Evolutionary conservation across 2,797 vertebrate species (phyloP).

Genomic region (Hephaestus fuliginosus): DNA sequence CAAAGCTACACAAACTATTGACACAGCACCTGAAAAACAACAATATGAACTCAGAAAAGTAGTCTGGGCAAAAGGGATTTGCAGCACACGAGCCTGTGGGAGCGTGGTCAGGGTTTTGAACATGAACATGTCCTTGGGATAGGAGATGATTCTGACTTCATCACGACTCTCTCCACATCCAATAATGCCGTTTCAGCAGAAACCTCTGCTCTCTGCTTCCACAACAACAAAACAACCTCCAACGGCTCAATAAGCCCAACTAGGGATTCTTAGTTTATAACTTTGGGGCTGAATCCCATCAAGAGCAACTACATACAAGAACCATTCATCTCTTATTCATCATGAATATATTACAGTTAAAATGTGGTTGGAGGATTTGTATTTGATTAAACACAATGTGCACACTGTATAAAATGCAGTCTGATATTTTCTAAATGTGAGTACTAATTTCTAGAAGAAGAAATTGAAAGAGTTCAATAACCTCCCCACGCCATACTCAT

Average conservation of each 20-base stretch:
- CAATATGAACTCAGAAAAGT: slow-evolving; percentile 27
- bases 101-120: slow-evolving; percentile 37
- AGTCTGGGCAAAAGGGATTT: slow-evolving; percentile 29
- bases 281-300: slow-evolving; percentile 62
- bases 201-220: slow-evolving; percentile 41
- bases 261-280: slow-evolving; percentile 51
- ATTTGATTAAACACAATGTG: slow-evolving; percentile 32
- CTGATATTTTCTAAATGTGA: slow-evolving; percentile 20
- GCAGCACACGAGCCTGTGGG: slow-evolving; percentile 44
- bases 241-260: slow-evolving; percentile 48
- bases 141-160: slow-evolving; percentile 60
- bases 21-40: slow-evolving; percentile 35
- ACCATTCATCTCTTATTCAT: slow-evolving; percentile 39
- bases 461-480: background rate
- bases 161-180: slow-evolving; percentile 66
- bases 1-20: slow-evolving; percentile 38
- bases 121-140: slow-evolving; percentile 71
- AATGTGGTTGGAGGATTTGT: slow-evolving; percentile 25
- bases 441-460: slow-evolving; percentile 14
- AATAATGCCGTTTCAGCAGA: slow-evolving; percentile 64
- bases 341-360: slow-evolving; percentile 41
- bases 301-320: slow-evolving; percentile 31
- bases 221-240: slow-evolving; percentile 52
- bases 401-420: background rate
- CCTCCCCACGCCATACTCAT: background rate